Evolutionary conservation across 2,113 vertebrate genomes (phyloP).

Genomic region (Bettongia penicillata): DNA sequence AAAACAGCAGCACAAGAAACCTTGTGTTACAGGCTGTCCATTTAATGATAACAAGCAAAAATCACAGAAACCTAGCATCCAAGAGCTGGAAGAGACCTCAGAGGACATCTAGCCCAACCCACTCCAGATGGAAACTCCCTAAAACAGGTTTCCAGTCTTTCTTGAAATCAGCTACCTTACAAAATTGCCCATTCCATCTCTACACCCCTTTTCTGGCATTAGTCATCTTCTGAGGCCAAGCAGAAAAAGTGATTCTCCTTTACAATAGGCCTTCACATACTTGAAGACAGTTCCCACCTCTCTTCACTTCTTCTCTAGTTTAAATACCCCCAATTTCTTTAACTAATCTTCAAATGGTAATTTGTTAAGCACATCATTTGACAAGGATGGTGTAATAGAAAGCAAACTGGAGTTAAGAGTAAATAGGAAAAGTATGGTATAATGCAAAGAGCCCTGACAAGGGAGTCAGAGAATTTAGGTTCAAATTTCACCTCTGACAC

Average conservation of each 20-base stretch:
- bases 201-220: background rate
- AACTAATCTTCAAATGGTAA: no score
- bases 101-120: background rate
- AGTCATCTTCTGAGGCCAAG: background rate
- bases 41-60: background rate
- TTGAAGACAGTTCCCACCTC: no score
- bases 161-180: no score
- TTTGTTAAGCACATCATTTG: no score
- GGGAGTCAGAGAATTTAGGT: background rate
- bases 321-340: no score
- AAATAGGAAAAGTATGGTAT: background rate
- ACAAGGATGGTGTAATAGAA: background rate
- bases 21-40: background rate
- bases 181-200: background rate
- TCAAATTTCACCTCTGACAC: background rate
- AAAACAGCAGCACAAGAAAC: background rate
- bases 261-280: no score
- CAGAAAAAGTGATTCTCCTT: no score
- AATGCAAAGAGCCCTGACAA: background rate
- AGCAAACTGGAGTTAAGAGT: background rate
- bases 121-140: background rate
- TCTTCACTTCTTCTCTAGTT: no score
- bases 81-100: background rate
- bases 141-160: background rate
- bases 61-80: background rate